Base-by-base conservation (phyloP, 1,140 invertebrate species). In the Drosophila sucinea region DNA sequence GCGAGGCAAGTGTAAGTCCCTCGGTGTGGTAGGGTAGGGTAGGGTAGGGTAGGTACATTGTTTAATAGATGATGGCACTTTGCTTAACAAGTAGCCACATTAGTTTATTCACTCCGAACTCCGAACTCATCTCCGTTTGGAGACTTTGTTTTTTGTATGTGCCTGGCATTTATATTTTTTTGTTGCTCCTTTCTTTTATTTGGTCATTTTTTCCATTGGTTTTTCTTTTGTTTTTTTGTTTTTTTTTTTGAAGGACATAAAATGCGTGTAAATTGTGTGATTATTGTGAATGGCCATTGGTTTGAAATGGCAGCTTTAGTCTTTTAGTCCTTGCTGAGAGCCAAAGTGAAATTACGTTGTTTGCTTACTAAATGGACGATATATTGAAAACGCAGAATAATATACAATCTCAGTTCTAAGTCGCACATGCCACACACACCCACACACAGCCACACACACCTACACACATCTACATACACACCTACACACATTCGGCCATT, bases 181-280 rank as follows among this genome's bases (percentile, higher is more conserved):
- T 82, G 76, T 79, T 40, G 55, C 56, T 51, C 0, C 17, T 56
- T 6, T n/a, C 11, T 10, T 25, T 58, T 23, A n/a, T 57, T 55
- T 62, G 17, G 27, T 30, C 60, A 30, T 29, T 58, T 54, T 23
- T 17, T 58, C 47, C 51, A 41, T 51, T 61, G 40, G 41, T 51
- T 47, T 60, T 3, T 27, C 11, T 4, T 17, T 54, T 33, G n/a
- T 51, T 60, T 63, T 35, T 25, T 58, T 64, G 41, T 54, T 17
- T 47, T 58, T 64, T 51, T 54, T 17, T 47, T 35, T 41, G 57
- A 44, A 44, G 56, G 62, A 67, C 74, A 71, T 67, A 81, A 78
- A 86, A 81, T 82, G 83, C 83, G 83, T 86, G 83, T 86, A 86
- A 86, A 86, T 86, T 83, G 83, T 86, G 83, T 87, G 83, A 86